Evolutionary conservation across 2,888 invertebrate species (phyloP).

Genomic region (Lasioglossum morio): DNA sequence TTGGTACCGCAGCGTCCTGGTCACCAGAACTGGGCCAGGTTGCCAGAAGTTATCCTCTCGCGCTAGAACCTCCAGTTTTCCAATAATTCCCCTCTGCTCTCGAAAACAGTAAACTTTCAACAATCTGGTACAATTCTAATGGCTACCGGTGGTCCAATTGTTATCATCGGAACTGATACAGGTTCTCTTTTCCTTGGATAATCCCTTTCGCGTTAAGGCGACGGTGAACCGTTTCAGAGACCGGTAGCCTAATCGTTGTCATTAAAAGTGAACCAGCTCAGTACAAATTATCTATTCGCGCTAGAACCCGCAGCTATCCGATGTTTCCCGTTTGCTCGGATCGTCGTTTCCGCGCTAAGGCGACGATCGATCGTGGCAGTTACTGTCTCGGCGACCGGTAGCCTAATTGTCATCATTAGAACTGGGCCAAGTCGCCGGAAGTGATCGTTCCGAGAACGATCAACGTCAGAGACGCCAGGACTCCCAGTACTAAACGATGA

Average conservation of each 20-base stretch:
- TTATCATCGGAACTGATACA: too few relatives aligned
- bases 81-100: neutral
- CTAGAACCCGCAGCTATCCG: neutral
- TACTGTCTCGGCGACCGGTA: neutral
- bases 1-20: conserved; percentile 42
- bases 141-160: too few relatives aligned
- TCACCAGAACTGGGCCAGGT: conserved; percentile 38
- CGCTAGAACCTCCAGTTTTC: neutral
- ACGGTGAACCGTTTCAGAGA: neutral
- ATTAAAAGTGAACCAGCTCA: neutral
- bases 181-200: too few relatives aligned
- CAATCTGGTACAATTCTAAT: too few relatives aligned
- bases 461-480: neutral
- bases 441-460: neutral
- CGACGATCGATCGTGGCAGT: neutral
- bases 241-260: neutral
- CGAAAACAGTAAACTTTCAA: neutral
- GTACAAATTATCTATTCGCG: neutral
- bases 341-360: neutral
- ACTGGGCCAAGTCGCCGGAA: conserved; percentile 3
- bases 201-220: too few relatives aligned
- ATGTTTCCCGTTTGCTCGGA: neutral
- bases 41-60: conserved; percentile 27
- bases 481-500: neutral
- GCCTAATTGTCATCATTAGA: neutral